Percentiles rank a stretch among this genome's conserved stretches.
Conservation (phyloP, 2,797 vertebrate species). For the Phoeniculus purpureus region DNA sequence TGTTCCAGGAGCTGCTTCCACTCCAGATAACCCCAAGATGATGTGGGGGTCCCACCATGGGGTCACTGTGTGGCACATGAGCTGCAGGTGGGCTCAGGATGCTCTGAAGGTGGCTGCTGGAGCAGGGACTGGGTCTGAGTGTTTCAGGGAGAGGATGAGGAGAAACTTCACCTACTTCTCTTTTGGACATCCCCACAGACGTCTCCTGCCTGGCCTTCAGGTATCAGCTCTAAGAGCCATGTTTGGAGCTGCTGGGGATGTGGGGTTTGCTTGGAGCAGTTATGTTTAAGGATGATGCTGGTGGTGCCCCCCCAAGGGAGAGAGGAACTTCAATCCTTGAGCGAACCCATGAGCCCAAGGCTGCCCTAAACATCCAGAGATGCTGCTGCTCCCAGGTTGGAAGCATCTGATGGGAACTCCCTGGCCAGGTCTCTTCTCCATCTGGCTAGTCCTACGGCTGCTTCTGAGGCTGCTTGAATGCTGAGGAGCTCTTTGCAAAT, state of each 20-base stretch:
- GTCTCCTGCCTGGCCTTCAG: not conserved
- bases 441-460: not conserved
- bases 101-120: not conserved
- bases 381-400: not conserved
- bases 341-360: rapidly evolving
- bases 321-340: not conserved
- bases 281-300: not conserved
- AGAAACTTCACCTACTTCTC: not conserved
- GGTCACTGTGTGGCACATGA: rapidly evolving
- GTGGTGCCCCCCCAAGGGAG: not conserved
- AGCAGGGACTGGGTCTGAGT: rapidly evolving
- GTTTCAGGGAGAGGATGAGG: not conserved
- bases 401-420: not conserved
- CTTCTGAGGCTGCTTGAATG: not conserved
- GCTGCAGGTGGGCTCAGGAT: not conserved
- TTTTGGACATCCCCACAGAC: not conserved
- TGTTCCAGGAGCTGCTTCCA: not conserved
- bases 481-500: not conserved
- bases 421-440: not conserved
- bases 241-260: not conserved
- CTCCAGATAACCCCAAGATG: too few relatives aligned
- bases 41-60: too few relatives aligned
- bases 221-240: rapidly evolving
- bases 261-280: not conserved
- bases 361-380: not conserved